Percentiles rank a stretch among this genome's conserved stretches.
These are phyloP conservation scores for Lampris megalopsis DNA, from an alignment of 2,113 vertebrate species.

Conservation along the genomic window DNA sequence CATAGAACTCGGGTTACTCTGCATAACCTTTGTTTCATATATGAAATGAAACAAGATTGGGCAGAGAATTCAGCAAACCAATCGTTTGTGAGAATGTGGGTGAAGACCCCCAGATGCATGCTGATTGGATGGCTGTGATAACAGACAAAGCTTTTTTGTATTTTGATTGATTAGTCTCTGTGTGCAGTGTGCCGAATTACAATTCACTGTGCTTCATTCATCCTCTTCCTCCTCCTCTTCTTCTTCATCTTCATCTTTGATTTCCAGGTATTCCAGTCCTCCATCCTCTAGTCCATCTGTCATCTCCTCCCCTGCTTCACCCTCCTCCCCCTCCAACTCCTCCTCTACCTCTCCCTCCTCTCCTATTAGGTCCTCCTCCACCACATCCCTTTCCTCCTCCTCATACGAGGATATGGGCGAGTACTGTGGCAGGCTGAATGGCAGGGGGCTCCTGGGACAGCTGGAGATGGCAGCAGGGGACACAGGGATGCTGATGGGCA, in stretches of 20 bases:
- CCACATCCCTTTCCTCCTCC: slow-evolving; percentile 67
- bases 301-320: background rate
- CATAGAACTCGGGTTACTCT: no score
- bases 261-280: slow-evolving; percentile 4
- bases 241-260: slow-evolving; percentile 26
- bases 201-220: slow-evolving; percentile 35
- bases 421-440: slow-evolving; percentile 72
- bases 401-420: slow-evolving; percentile 81
- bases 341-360: slow-evolving; percentile 37
- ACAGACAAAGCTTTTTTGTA: slow-evolving; percentile 18
- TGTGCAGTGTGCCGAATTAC: slow-evolving; percentile 3
- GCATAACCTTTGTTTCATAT: no score
- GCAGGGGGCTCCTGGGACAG: slow-evolving; percentile 48
- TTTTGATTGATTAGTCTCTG: slow-evolving; percentile 4
- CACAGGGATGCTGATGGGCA: slow-evolving; percentile 66
- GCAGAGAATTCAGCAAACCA: no score
- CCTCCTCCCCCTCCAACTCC: slow-evolving; percentile 41
- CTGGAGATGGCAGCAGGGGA: slow-evolving; percentile 40
- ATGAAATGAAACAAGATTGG: no score
- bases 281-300: slow-evolving; percentile 6
- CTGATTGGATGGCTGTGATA: slow-evolving; percentile 29
- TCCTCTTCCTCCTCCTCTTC: slow-evolving; percentile 35
- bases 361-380: slow-evolving; percentile 58
- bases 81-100: no score
- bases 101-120: background rate